These are phyloP conservation scores for Gymnarchus niloticus DNA, from an alignment of 2,113 vertebrate genomes.

Conservation along the genomic window DNA sequence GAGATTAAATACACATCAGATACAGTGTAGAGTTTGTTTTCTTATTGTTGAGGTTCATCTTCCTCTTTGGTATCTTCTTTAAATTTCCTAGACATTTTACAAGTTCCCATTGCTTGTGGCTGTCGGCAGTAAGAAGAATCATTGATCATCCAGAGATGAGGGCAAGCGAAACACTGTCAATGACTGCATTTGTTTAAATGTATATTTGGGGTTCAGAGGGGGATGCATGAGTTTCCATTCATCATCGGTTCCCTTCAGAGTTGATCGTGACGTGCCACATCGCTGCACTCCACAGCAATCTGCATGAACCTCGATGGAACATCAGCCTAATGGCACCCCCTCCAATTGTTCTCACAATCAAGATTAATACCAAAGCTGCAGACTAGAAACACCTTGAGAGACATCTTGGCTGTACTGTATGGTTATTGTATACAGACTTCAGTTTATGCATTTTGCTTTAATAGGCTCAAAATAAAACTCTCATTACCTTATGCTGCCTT, in stretches of 20 bases:
- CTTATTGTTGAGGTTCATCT: neutral
- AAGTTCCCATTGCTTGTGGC: neutral
- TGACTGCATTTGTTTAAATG: conserved; percentile 17
- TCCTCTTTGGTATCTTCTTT: conserved; percentile 2
- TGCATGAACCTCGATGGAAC: conserved; percentile 16
- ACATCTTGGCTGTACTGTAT: neutral
- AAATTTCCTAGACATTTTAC: conserved; percentile 5
- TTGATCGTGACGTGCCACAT: neutral
- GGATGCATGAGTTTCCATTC: neutral
- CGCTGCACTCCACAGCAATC: conserved; percentile 10
- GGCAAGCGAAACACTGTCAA: conserved; percentile 9
- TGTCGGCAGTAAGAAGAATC: neutral
- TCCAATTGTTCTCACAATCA: neutral
- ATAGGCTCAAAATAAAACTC: too few species aligned
- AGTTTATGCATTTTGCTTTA: too few species aligned
- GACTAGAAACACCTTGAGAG: neutral
- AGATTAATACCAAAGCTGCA: neutral
- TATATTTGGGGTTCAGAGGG: neutral
- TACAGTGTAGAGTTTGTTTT: neutral
- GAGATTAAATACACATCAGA: neutral
- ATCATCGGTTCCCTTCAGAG: conserved; percentile 9
- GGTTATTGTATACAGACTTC: too few species aligned
- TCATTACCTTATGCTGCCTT: too few species aligned
- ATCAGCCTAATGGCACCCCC: neutral
- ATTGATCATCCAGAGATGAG: neutral